phyloP scores from a whole-genome alignment of 2,113 vertebrate species.

The Lates calcarifer region DNA sequence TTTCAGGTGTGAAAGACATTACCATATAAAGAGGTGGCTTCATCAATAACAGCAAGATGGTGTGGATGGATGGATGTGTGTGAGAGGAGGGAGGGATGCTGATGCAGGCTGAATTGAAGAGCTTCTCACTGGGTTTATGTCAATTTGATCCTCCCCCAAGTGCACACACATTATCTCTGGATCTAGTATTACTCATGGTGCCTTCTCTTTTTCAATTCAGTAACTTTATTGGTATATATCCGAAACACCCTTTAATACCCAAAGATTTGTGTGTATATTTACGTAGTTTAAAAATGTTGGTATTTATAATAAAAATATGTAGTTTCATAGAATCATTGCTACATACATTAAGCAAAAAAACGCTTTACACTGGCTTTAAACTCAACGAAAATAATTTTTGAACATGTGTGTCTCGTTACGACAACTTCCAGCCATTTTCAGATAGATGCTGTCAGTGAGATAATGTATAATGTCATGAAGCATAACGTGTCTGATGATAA shows the following conservation, averaged over 20 bases:
- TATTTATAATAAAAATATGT: neutral
- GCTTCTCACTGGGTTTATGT: constrained; percentile 57
- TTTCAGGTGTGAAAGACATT: constrained; percentile 84
- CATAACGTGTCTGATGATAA: neutral
- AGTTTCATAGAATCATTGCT: no score
- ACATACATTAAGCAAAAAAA: no score
- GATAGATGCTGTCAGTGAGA: neutral
- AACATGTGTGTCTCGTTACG: neutral
- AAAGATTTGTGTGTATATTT: neutral
- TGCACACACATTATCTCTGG: constrained; percentile 3
- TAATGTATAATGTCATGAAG: constrained; percentile 5
- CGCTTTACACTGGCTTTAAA: neutral
- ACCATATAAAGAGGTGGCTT: constrained; percentile 86
- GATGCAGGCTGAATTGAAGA: constrained; percentile 74
- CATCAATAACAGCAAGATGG: constrained; percentile 77
- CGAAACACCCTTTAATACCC: neutral
- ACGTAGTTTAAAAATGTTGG: neutral
- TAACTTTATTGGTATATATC: neutral
- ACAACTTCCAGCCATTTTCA: neutral
- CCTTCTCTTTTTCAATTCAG: neutral
- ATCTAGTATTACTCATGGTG: constrained; percentile 4
- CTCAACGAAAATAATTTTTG: neutral
- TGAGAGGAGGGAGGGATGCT: constrained; percentile 73
- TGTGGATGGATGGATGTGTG: constrained; percentile 68
- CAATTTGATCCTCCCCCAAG: constrained; percentile 20